A percentile compares a stretch with the other conserved stretches of the same genome.
These are phyloP conservation scores for Cartodere bifasciata DNA, from an alignment of 2,888 invertebrate genomes.

Conservation along the genomic window DNA sequence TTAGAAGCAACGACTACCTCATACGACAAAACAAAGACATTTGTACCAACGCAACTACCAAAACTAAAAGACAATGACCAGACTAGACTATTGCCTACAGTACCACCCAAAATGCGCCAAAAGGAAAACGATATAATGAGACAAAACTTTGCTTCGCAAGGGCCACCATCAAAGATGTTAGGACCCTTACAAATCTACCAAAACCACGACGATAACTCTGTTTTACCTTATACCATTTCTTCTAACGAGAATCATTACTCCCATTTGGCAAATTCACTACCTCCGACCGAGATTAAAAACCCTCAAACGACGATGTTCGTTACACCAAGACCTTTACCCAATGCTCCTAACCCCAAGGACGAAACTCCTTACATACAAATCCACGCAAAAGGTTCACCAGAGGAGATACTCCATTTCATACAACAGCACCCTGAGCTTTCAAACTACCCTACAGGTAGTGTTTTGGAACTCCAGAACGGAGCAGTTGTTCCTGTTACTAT, in stretches of 20 bases:
- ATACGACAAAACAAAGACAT: no score
- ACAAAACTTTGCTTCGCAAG: constrained; percentile 17
- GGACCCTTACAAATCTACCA: constrained; percentile 30
- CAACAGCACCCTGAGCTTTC: constrained; percentile 33
- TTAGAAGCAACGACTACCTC: no score
- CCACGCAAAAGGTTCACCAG: constrained; percentile 27
- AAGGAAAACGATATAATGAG: no score
- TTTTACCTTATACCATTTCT: no score
- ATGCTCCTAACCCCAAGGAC: neutral
- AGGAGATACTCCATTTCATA: constrained; percentile 31
- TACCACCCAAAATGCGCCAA: no score
- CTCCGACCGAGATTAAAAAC: constrained; percentile 13
- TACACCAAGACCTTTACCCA: constrained; percentile 1
- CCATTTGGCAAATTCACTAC: no score
- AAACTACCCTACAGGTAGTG: constrained; percentile 33
- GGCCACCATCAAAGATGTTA: constrained; percentile 27
- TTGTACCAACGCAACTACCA: no score
- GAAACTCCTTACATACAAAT: constrained; percentile 14
- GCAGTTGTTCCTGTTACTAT: constrained; percentile 13
- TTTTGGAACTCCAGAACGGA: constrained; percentile 31
- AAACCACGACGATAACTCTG: constrained; percentile 21
- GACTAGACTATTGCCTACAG: constrained; percentile 16
- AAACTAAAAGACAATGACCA: no score
- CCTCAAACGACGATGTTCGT: constrained; percentile 7
- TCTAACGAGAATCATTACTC: no score